A percentile compares a stretch with the other conserved stretches of the same genome.
Evolutionary conservation across 2,888 invertebrate genomes (phyloP).

Genomic region (Anagyrus pseudococci): DNA sequence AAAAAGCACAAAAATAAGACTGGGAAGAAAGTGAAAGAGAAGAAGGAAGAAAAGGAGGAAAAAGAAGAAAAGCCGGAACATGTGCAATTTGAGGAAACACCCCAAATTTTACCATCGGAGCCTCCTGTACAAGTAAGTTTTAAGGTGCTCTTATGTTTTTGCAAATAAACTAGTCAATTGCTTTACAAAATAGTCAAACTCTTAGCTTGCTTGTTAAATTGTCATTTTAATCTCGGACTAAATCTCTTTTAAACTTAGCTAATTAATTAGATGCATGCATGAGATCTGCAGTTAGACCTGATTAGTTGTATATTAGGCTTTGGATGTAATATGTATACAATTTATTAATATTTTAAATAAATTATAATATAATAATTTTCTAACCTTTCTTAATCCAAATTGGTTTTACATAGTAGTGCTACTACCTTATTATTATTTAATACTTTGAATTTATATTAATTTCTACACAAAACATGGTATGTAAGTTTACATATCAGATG

Average conservation of each 20-base stretch:
- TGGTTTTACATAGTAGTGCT: conserved; percentile 8
- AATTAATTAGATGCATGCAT: conserved; percentile 15
- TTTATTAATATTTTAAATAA: conserved; percentile 2
- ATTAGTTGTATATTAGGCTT: background rate
- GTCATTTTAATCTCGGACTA: background rate
- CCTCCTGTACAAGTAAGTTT: conserved; percentile 52
- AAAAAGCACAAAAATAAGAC: conserved; percentile 68
- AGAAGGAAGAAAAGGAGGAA: conserved; percentile 66
- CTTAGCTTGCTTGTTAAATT: conserved; percentile 4
- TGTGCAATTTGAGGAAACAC: conserved; percentile 75
- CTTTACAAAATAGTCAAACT: conserved; percentile 5
- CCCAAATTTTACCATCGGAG: conserved; percentile 69
- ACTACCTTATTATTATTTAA: conserved; percentile 23
- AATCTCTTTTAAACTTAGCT: background rate
- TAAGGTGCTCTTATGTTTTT: too few relatives aligned
- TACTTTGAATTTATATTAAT: conserved; percentile 40
- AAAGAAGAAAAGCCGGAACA: conserved; percentile 71
- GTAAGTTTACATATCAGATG: conserved; percentile 47
- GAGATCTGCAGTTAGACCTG: background rate
- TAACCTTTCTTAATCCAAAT: conserved; percentile 37
- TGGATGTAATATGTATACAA: background rate
- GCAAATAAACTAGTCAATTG: background rate
- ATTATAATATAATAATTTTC: conserved; percentile 15
- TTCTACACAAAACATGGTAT: conserved; percentile 53
- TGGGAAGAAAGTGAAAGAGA: conserved; percentile 63